Base-by-base conservation (phyloP, 2,888 invertebrate genomes). In the Ecliptopera silaceata region DNA sequence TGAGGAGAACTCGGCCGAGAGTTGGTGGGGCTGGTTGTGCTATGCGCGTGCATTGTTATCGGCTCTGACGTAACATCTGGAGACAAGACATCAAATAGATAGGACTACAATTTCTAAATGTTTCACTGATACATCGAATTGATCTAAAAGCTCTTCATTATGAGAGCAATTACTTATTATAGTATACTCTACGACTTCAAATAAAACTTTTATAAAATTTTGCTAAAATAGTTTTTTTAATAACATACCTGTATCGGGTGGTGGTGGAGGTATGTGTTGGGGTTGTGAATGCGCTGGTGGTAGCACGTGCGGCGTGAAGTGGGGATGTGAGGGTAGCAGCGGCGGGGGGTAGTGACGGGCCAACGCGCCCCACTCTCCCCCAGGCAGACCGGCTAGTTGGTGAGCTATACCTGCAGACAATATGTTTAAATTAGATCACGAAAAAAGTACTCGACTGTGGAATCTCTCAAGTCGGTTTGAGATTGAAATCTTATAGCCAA, bases 381-480 rank as follows among this genome's bases (percentile, higher is more conserved):
- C 93, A 8, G 95, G 95, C 65, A 95, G 86, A 2, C 95, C 95
- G 5, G 95, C 94, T 62, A 95, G 76, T 78, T 95, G 95, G 73
- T 95, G 95, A 0, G 95, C 95, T 72, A 95, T 94, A 64, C 95
- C 95, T 95, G 84, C 1, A 20, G 49, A 43, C 44, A 56, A 47
- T 22, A 6, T 13, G 12, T 3, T 26, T n/a, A 13, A 1, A 22
- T 22, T 42, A 13, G 5, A 5, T 22, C 4, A 26, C 26, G 6
- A 1, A 22, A 22, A 22, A 8, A 22, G 22, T 22, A 22, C 10
- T 8, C 26, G 10, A 6, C 26, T 2, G 3, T 6, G 26, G 26
- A 26, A 2, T 26, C 20, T 4, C 20, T 20, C 20, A 20, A 20
- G 3, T 20, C 4, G 20, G 4, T 20, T 20, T 20, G 20, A 20